A percentile compares a stretch with the other conserved stretches of the same genome.
phyloP scores from a whole-genome alignment of 2,797 vertebrate species.

The Chaetophractus vellerosus region DNA sequence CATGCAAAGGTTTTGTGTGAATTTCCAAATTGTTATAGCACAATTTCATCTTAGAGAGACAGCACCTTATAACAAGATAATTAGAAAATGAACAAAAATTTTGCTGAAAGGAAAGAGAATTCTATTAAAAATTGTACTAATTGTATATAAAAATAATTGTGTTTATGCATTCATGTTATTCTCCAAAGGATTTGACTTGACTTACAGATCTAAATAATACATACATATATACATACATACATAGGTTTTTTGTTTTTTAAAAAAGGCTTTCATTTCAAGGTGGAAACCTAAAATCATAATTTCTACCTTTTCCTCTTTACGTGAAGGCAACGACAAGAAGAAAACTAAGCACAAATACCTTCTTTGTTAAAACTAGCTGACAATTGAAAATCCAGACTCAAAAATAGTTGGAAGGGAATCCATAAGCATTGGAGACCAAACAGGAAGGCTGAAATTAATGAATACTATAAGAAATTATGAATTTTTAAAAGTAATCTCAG shows the following conservation, averaged over 20 bases:
- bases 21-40: not conserved
- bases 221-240: not conserved
- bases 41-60: constrained; percentile 32
- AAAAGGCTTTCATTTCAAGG: not conserved
- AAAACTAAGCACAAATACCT: not conserved
- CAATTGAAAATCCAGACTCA: not conserved
- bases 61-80: not conserved
- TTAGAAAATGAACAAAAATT: not conserved
- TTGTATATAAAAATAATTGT: not conserved
- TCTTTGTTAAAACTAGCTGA: not conserved
- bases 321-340: not conserved
- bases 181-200: not conserved
- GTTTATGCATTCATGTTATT: not conserved
- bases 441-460: not conserved
- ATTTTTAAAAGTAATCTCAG: not conserved
- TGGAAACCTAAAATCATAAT: not conserved
- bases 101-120: not conserved
- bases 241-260: not conserved
- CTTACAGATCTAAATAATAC: not conserved
- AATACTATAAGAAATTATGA: not conserved
- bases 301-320: not conserved
- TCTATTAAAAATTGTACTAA: not conserved
- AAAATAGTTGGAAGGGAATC: not conserved
- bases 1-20: not conserved
- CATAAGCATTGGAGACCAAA: not conserved